Base-by-base conservation (phyloP, 1,140 invertebrate genomes). In the Drosophila cardini region DNA sequence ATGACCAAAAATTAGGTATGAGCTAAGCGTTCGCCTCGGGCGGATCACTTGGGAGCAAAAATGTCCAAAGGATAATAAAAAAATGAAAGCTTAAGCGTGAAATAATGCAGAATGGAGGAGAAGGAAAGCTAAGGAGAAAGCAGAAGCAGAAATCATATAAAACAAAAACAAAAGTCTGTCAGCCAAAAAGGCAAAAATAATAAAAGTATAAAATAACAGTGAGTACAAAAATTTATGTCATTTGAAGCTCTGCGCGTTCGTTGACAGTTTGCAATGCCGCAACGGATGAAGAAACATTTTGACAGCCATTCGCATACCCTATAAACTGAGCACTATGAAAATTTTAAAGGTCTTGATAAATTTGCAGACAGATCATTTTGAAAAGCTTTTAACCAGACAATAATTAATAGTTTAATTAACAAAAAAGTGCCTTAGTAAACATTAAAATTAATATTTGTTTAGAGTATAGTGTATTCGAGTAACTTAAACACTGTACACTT, bases 251-350 rank as follows among this genome's bases (percentile, higher is more conserved):
- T 40, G 34, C 45, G 34, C 45, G 30, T 26, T 10, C 13, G 50
- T 50, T 84, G 80, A 72, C 80, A 79, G 67, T 67, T 70, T 52
- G 64, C 30, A 65, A 71, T 13, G 62, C 26, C 61, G 67, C 76
- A 78, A 52, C 84, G 84, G 79, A 87, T 76, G 72, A 73, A 65
- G 65, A 86, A 87, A 86, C 89, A 87, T 87, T 87, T 87, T 75
- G 84, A 74, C 83, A 76, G 61, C 76, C 43, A 67, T 71, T 58
- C 43, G 79, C 18, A 69, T 50, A 45, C 46, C 42, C 77, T 42
- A 15, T 11, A n/a, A n/a, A n/a, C n/a, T n/a, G n/a, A n/a, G n/a
- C n/a, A n/a, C n/a, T n/a, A n/a, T n/a, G n/a, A n/a, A 26, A 26
- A 26, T 26, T 26, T 26, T 21, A 36, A 34, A 2, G 45, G 46